Percentiles rank a stretch among this genome's conserved stretches.
phyloP scores from a whole-genome alignment of 2,113 vertebrate genomes.

The Corvus hawaiiensis region DNA sequence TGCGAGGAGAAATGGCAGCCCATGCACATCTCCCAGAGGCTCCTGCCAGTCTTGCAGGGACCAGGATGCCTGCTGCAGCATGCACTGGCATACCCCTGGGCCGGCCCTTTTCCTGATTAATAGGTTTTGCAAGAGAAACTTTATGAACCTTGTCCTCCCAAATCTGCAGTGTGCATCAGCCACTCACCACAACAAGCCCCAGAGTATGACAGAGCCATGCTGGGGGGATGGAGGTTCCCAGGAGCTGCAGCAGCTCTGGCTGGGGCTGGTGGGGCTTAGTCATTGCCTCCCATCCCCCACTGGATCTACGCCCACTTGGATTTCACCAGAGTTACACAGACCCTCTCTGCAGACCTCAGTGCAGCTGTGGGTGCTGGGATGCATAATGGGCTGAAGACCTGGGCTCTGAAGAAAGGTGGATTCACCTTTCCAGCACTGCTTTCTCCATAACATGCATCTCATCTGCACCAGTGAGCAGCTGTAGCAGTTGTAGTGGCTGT shows the following conservation, averaged over 20 bases:
- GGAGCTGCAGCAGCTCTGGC: not conserved
- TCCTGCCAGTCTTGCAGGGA: not conserved
- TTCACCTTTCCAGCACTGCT: not conserved
- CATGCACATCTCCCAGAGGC: not conserved
- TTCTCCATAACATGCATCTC: not conserved
- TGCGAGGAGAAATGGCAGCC: not conserved
- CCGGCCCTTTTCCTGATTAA: rapidly evolving
- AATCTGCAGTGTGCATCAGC: not conserved
- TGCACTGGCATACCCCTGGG: not conserved
- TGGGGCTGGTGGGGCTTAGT: not conserved
- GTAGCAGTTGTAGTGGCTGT: not conserved
- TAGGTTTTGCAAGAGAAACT: not conserved
- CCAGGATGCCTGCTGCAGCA: not conserved
- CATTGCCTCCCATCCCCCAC: not conserved
- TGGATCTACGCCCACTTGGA: rapidly evolving
- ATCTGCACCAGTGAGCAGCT: not conserved
- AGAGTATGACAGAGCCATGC: rapidly evolving
- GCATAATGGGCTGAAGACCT: rapidly evolving
- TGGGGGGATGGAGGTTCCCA: not conserved
- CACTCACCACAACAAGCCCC: not conserved
- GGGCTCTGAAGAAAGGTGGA: not conserved
- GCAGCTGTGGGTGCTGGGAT: not conserved
- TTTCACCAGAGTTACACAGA: not conserved
- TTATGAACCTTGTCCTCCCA: not conserved
- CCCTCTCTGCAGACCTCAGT: not conserved